Evolutionary conservation across 2,888 invertebrate species (phyloP).

Genomic region (Lottia scabra): DNA sequence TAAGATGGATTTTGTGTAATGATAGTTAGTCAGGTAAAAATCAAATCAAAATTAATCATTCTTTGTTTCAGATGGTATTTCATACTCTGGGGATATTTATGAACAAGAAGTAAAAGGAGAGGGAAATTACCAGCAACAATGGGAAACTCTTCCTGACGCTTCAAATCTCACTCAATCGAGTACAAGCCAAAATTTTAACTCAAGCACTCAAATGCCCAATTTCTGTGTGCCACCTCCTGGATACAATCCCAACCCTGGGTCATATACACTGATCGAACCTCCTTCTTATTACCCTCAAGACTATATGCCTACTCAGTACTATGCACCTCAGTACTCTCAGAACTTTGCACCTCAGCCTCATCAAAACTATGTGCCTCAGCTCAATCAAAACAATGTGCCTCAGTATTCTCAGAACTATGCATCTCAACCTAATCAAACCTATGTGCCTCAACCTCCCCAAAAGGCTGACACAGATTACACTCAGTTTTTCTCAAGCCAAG

Average conservation of each 20-base stretch:
- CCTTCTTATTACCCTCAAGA: slow-evolving; percentile 15
- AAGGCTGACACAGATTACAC: background rate
- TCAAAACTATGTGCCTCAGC: background rate
- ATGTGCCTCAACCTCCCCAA: background rate
- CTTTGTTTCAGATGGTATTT: too few relatives aligned
- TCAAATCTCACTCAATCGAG: too few relatives aligned
- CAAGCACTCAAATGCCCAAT: background rate
- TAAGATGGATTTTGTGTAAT: too few relatives aligned
- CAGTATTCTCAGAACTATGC: background rate
- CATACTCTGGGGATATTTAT: too few relatives aligned
- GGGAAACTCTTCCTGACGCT: background rate
- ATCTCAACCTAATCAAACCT: slow-evolving; percentile 5
- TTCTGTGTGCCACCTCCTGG: slow-evolving; percentile 17
- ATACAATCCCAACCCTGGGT: too few relatives aligned
- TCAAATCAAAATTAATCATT: too few relatives aligned
- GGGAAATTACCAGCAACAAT: too few relatives aligned
- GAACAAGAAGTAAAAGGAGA: too few relatives aligned
- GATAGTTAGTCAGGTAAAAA: too few relatives aligned
- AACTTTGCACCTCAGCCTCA: background rate
- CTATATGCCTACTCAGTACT: background rate
- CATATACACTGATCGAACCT: too few relatives aligned
- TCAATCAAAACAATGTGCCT: background rate
- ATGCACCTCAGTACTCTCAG: background rate
- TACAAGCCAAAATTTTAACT: too few relatives aligned
- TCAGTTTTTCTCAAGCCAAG: background rate